These are phyloP conservation scores for Seira musarum DNA, from an alignment of 2,888 invertebrate species.

Conservation along the genomic window DNA sequence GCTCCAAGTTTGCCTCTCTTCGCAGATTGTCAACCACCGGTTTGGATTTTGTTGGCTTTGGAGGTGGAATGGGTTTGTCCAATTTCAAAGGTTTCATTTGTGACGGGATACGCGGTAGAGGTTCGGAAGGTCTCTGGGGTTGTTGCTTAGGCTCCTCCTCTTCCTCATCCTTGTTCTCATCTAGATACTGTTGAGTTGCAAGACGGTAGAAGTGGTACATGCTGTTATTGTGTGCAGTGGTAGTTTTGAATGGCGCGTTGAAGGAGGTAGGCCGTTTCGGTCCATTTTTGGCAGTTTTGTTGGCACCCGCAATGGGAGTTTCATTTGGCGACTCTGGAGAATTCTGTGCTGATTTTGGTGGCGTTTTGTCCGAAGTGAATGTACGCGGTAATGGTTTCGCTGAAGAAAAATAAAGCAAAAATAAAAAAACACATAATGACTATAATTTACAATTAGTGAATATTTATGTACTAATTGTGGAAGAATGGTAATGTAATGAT, in stretches of 20 bases:
- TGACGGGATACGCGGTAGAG: conserved; percentile 53
- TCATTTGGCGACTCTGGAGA: conserved; percentile 34
- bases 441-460: no score
- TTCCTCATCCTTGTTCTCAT: background rate
- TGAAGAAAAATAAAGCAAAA: conserved; percentile 23
- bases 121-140: conserved; percentile 48
- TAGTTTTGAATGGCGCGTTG: no score
- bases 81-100: conserved; percentile 43
- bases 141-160: no score
- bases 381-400: conserved; percentile 53
- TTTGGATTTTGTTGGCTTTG: conserved; percentile 42
- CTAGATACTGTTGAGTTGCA: no score
- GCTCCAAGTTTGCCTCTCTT: conserved; percentile 58
- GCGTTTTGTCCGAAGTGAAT: conserved; percentile 29
- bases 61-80: conserved; percentile 48
- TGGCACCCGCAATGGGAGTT: background rate
- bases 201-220: background rate
- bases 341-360: conserved; percentile 39
- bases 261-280: no score
- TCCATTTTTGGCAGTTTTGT: no score
- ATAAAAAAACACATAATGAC: background rate
- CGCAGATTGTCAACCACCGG: conserved; percentile 39
- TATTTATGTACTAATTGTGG: background rate
- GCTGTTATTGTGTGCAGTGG: background rate
- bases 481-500: background rate